These are phyloP conservation scores for Chaetops frenatus DNA, from an alignment of 2,113 vertebrate species.

Conservation along the genomic window DNA sequence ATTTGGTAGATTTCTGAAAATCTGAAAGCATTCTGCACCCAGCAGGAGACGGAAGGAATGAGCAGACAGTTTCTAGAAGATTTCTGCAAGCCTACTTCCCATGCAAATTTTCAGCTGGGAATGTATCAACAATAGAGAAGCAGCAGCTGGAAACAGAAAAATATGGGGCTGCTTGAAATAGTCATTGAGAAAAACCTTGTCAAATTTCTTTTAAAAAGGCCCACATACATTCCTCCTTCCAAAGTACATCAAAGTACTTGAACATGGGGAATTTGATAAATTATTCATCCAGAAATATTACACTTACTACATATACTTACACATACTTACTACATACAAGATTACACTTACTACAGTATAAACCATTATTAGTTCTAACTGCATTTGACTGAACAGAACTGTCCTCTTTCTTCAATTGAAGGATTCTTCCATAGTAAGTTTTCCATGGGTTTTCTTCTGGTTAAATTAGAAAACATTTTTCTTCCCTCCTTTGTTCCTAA, in stretches of 20 bases:
- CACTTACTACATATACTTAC: not conserved
- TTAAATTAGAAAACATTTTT: not conserved
- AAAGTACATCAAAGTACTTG: not conserved
- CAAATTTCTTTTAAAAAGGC: not conserved
- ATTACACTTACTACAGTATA: not conserved
- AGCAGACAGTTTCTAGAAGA: not conserved
- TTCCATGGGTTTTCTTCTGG: not conserved
- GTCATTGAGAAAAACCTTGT: not conserved
- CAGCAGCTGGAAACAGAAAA: not conserved
- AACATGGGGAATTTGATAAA: not conserved
- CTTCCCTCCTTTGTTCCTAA: not conserved
- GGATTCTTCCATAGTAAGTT: not conserved
- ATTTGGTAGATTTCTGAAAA: not conserved
- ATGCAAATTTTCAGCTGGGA: not conserved
- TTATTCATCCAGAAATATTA: not conserved
- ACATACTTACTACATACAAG: too few species aligned
- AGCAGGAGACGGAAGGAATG: not conserved
- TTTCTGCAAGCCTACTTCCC: not conserved
- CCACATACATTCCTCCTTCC: not conserved
- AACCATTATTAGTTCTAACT: not conserved
- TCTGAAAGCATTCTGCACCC: not conserved
- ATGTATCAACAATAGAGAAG: not conserved
- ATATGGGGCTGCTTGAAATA: not conserved
- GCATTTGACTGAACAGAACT: not conserved
- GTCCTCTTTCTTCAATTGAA: not conserved